Evolutionary conservation across 2,888 invertebrate species (phyloP), one percentile per base, ranked within the genome.

Genomic region (Caenorhabditis wallacei): DNA sequence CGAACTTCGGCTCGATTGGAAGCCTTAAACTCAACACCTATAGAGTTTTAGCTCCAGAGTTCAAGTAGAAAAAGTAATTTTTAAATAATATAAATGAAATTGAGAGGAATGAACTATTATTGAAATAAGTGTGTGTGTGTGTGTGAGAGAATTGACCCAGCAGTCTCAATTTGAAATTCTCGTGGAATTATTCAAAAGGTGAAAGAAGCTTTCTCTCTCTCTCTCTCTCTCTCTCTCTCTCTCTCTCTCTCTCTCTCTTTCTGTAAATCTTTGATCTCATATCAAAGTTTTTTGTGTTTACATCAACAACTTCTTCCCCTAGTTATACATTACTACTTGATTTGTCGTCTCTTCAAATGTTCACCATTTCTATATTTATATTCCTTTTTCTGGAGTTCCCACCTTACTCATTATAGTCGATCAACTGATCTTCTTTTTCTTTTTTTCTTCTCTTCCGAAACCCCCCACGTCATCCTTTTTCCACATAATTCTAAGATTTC

Each of bases 401-500:
- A 64, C 20, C 51, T 64, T 51, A 48, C 64, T 53, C 51, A 37
- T 53, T 43, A 54, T 40, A 20, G 5, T 13, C 16, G 35, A 56
- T 40, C 53, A 54, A 11, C 26, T 20, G 40, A 24, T 69, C 56
- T 69, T 30, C 30, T 30, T 30, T 30, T 24, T 68, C 35, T n/a
- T 20, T 43, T 24, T 26, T 26, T 35, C 35, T 35, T 35, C 26
- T 10, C n/a, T 8, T 30, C 30, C 30, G 8, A 30, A 56, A 57
- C 3, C 24, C 3, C 24, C 5, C 69, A 70, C 56, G 57, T 71
- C 71, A 66, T 53, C 22, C 46, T 40, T 37, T 43, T 46, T 64
- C 26, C 51, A 51, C 64, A 51, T 51, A 63, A 63, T 51, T 64
- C 64, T 37, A 53, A 53, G 66, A 66, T 53, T 66, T 53, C 16